A percentile compares a stretch with the other conserved stretches of the same genome.
phyloP scores from a whole-genome alignment of 1,140 invertebrate species.

The Drosophila teissieri region DNA sequence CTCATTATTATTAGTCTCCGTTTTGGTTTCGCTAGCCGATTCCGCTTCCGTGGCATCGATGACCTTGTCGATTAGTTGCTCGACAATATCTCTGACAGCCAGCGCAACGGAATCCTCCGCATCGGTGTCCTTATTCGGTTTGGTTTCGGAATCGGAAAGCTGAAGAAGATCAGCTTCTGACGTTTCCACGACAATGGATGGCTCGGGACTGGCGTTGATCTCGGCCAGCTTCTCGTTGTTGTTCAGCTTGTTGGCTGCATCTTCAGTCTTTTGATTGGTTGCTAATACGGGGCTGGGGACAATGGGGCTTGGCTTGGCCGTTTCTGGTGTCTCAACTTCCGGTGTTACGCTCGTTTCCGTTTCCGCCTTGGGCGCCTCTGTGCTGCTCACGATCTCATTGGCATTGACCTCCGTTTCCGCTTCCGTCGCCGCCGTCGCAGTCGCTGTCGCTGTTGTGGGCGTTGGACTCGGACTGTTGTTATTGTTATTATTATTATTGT shows the following conservation, averaged over 20 bases:
- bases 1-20: constrained; percentile 75
- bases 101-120: constrained; percentile 53
- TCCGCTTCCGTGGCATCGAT: constrained; percentile 69
- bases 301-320: constrained; percentile 25
- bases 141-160: constrained; percentile 19
- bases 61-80: constrained; percentile 77
- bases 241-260: constrained; percentile 74
- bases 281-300: constrained; percentile 41
- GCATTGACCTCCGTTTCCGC: constrained; percentile 57
- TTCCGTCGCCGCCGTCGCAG: constrained; percentile 3
- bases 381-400: constrained; percentile 57
- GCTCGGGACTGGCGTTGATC: not conserved
- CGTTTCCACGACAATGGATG: constrained; percentile 6
- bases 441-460: constrained; percentile 8
- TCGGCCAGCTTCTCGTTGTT: constrained; percentile 66
- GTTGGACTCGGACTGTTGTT: constrained; percentile 40
- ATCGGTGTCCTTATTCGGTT: not conserved
- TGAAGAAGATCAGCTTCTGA: constrained; percentile 17
- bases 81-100: constrained; percentile 74
- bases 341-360: constrained; percentile 1
- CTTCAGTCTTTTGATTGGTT: constrained; percentile 80
- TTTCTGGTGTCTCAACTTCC: constrained; percentile 10
- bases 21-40: constrained; percentile 16
- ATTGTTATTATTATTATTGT: constrained; percentile 66
- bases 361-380: constrained; percentile 14